Evolutionary conservation across 2,888 invertebrate species (phyloP), one percentile per base, ranked within the genome.

Genomic region (Protodeltote pygarga): DNA sequence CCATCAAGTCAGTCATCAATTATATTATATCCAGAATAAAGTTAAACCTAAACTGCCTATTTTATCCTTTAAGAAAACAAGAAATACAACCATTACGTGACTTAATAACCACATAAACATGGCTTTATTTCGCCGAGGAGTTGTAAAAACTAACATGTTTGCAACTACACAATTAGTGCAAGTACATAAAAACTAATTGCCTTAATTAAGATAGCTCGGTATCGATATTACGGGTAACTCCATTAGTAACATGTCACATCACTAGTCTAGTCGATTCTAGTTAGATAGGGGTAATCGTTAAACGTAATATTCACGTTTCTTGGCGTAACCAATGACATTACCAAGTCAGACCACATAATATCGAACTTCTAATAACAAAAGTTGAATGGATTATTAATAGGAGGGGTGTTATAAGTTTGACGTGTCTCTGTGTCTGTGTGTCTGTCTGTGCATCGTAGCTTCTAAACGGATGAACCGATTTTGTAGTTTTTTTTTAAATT

Each of bases 181-280:
- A 34, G 28, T 23, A 31, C 48, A 66, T 65, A 60, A 65, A 63
- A 65, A 50, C 42, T 42, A 63, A 66, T 66, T 52, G 55, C 9
- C 24, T 59, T 66, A 52, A 60, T 65, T 63, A 63, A 66, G 65
- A 65, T 60, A 48, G 32, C 42, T 48, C 40, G 46, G 46, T 55
- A 28, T 40, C n/a, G 50, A 55, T 48, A 47, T 54, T 53, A 45
- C 44, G 25, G 50, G 49, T 63, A 37, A 46, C 28, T 49, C 46
- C 41, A 62, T 66, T 65, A 66, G 60, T 63, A 34, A 38, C 13
- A 47, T 46, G 66, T 59, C 63, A 17, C 66, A 55, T 52, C 60
- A 60, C 63, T 32, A 42, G 53, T 65, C n/a, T 37, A 65, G 50
- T 62, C 59, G 54, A 65, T 62, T 50, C 34, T 32, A 29, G 38